phyloP scores from a whole-genome alignment of 2,113 vertebrate species.

The Plestiodon gilberti region DNA sequence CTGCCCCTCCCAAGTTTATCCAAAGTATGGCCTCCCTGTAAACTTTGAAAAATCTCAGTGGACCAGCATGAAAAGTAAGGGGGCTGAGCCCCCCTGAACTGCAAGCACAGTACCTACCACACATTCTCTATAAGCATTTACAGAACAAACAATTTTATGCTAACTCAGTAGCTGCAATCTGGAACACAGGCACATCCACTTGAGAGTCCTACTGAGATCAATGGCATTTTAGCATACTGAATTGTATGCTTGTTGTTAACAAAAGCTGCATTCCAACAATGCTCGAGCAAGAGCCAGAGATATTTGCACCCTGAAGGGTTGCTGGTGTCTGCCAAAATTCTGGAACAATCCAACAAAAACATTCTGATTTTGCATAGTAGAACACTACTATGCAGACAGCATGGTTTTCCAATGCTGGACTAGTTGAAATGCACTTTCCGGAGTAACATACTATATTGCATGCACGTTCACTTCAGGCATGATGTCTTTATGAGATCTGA shows the following conservation, averaged over 20 bases:
- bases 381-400: neutral
- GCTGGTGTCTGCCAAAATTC: neutral
- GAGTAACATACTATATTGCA: neutral
- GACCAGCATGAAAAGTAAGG: too few species aligned
- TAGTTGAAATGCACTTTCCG: neutral
- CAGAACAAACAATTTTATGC: too few species aligned
- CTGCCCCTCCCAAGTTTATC: too few species aligned
- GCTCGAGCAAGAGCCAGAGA: neutral
- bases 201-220: neutral
- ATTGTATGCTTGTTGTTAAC: neutral
- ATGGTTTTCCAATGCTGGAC: neutral
- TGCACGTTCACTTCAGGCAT: neutral
- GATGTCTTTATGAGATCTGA: neutral
- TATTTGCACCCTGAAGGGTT: neutral
- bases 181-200: neutral
- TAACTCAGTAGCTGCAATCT: neutral
- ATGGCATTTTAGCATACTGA: neutral
- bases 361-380: neutral
- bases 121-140: too few species aligned
- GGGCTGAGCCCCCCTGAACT: too few species aligned
- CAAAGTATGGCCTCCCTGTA: too few species aligned
- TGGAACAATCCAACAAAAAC: neutral
- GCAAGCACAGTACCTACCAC: too few species aligned
- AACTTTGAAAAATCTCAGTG: too few species aligned
- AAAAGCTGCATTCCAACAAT: neutral